phyloP scores from a whole-genome alignment of 2,888 invertebrate species.

The Theretra japonica region DNA sequence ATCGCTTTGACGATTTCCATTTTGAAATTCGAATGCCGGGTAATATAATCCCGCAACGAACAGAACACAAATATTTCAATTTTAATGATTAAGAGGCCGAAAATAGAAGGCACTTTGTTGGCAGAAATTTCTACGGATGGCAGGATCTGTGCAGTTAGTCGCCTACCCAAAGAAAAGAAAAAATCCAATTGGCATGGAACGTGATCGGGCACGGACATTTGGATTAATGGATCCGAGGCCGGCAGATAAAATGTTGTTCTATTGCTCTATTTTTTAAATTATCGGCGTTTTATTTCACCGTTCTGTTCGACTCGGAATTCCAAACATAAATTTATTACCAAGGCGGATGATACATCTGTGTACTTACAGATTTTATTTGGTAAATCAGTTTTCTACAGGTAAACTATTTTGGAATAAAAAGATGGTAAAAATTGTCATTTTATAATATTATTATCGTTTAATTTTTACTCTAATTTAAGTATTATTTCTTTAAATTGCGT shows the following conservation, averaged over 20 bases:
- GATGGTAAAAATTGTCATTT: no score
- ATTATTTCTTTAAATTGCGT: no score
- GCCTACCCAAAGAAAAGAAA: constrained; percentile 39
- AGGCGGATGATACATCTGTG: background rate
- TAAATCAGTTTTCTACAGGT: no score
- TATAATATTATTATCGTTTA: no score
- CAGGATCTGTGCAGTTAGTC: constrained; percentile 24
- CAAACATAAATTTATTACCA: background rate
- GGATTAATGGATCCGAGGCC: constrained; percentile 54
- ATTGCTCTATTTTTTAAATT: constrained; percentile 46
- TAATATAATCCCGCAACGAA: background rate
- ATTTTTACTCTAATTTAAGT: no score
- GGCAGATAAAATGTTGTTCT: constrained; percentile 49
- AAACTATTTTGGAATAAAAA: no score
- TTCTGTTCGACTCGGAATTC: background rate
- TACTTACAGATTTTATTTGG: no score
- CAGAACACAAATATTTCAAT: background rate
- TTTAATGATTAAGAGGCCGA: constrained; percentile 29
- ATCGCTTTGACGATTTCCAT: constrained; percentile 7
- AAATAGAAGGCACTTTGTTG: constrained; percentile 40
- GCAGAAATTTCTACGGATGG: constrained; percentile 34
- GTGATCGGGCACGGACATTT: constrained; percentile 53
- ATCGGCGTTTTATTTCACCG: constrained; percentile 15
- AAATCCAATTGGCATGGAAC: constrained; percentile 51
- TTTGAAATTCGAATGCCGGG: background rate